Evolutionary conservation across 2,888 invertebrate genomes (phyloP).

Genomic region (Campaea margaritaria): DNA sequence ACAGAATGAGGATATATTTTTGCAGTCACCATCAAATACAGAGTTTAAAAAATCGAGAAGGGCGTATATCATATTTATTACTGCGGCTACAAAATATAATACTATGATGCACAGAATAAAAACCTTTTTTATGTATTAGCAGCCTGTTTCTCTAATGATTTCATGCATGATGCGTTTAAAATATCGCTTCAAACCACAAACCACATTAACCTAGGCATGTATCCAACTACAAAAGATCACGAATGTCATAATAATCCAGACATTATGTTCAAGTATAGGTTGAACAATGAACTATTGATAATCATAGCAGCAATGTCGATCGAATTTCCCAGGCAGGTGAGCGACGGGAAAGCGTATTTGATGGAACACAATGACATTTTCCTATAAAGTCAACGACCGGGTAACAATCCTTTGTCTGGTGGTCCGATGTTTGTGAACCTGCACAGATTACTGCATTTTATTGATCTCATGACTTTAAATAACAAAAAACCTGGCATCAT

Average conservation of each 20-base stretch:
- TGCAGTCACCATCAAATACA: too few relatives aligned
- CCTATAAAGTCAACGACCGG: conserved; percentile 59
- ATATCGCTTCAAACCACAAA: conserved; percentile 9
- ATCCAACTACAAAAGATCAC: not conserved
- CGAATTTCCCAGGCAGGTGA: conserved; percentile 23
- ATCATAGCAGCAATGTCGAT: conserved; percentile 12
- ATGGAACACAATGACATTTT: conserved; percentile 47
- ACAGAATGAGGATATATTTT: too few relatives aligned
- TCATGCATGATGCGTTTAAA: not conserved
- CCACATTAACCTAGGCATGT: not conserved
- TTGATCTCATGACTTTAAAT: not conserved
- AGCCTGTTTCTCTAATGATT: not conserved
- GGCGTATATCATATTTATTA: too few relatives aligned
- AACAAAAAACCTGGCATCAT: not conserved
- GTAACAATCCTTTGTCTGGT: conserved; percentile 49
- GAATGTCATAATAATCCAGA: too few relatives aligned
- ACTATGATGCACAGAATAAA: too few relatives aligned
- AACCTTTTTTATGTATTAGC: too few relatives aligned
- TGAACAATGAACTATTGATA: conserved; percentile 21
- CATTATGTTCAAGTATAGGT: conserved; percentile 1
- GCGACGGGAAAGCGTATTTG: conserved; percentile 50
- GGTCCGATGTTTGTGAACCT: conserved; percentile 15
- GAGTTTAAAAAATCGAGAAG: too few relatives aligned
- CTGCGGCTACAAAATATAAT: too few relatives aligned
- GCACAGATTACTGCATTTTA: not conserved